These are phyloP conservation scores for Heliconius sara DNA, from an alignment of 2,888 invertebrate species.

Conservation along the genomic window DNA sequence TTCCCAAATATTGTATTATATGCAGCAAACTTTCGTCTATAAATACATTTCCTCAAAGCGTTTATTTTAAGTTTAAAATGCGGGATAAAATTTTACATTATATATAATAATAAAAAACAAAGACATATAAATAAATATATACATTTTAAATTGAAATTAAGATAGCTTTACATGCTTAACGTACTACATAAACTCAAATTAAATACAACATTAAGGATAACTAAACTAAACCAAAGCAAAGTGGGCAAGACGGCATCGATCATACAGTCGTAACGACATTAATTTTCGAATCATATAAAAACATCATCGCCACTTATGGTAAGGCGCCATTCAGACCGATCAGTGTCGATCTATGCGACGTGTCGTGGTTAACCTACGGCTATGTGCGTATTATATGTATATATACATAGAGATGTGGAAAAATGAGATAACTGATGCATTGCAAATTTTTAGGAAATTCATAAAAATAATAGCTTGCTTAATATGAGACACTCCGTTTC, in stretches of 20 bases:
- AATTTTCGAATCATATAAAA: constrained; percentile 75
- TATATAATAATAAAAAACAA: too few species aligned
- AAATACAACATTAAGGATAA: background rate
- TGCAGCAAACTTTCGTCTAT: too few species aligned
- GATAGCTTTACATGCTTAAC: too few species aligned
- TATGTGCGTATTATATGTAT: constrained; percentile 21
- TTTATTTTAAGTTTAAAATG: too few species aligned
- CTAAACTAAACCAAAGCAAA: background rate
- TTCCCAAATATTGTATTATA: too few species aligned
- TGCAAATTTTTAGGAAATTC: background rate
- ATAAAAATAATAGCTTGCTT: background rate
- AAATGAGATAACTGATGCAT: constrained; percentile 1
- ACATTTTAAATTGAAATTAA: too few species aligned
- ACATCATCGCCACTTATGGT: constrained; percentile 63
- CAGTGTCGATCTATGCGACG: constrained; percentile 55
- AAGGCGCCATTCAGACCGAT: constrained; percentile 64
- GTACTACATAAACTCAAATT: background rate
- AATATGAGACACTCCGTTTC: background rate
- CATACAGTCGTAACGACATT: constrained; percentile 59
- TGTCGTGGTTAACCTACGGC: constrained; percentile 50
- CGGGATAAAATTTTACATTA: too few species aligned
- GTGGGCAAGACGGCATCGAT: background rate
- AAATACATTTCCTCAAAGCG: too few species aligned
- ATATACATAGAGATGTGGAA: constrained; percentile 16
- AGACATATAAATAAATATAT: too few species aligned